A percentile compares a stretch with the other conserved stretches of the same genome.
Evolutionary conservation across 1,140 invertebrate genomes (phyloP).

Genomic region (Pseudobourletiella spinata): DNA sequence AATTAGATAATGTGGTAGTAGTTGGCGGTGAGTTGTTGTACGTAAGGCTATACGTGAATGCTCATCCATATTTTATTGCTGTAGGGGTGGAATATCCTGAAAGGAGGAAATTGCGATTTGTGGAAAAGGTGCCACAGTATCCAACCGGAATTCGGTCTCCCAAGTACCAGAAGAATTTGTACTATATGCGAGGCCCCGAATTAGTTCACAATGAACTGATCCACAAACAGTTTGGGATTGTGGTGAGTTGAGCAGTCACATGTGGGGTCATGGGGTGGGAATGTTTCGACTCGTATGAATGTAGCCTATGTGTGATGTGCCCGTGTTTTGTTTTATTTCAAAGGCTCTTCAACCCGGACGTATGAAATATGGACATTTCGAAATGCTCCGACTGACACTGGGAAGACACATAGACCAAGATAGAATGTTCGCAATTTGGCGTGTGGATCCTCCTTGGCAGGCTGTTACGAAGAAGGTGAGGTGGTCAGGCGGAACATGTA

Average conservation of each 20-base stretch:
- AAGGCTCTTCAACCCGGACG: conserved; percentile 78
- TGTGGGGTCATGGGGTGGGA: neutral
- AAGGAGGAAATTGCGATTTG: conserved; percentile 53
- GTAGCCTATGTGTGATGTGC: too few species aligned
- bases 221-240: conserved; percentile 83
- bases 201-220: conserved; percentile 68
- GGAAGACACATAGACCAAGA: conserved; percentile 64
- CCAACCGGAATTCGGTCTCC: conserved; percentile 55
- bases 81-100: conserved; percentile 65
- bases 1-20: too few species aligned
- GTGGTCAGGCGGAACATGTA: too few species aligned
- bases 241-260: conserved; percentile 51
- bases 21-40: too few species aligned
- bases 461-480: conserved; percentile 74
- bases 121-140: conserved; percentile 62
- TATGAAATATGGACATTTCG: conserved; percentile 68
- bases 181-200: conserved; percentile 84
- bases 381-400: conserved; percentile 72
- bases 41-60: too few species aligned
- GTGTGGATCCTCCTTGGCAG: conserved; percentile 91
- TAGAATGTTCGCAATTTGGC: conserved; percentile 89
- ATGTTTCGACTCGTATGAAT: neutral
- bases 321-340: too few species aligned
- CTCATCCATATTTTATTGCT: neutral
- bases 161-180: conserved; percentile 71